phyloP scores from a whole-genome alignment of 2,888 invertebrate genomes.

The Ptychoptera contaminata region DNA sequence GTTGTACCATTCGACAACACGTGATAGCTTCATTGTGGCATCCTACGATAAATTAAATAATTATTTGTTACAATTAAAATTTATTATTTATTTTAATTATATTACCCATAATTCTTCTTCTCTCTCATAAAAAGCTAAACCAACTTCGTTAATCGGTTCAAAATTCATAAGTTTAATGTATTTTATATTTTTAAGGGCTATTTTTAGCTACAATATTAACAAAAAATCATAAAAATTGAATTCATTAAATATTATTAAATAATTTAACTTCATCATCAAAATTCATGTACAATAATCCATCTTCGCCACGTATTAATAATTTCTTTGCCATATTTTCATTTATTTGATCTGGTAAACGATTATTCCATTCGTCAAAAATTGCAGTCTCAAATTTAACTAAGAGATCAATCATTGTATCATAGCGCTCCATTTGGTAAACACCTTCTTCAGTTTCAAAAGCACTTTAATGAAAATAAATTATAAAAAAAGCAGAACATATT shows the following conservation, averaged over 20 bases:
- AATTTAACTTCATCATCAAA: background rate
- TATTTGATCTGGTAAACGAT: background rate
- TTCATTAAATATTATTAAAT: too few species aligned
- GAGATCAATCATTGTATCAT: background rate
- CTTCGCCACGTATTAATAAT: background rate
- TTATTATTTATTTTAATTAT: background rate
- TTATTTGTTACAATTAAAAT: conserved; percentile 12
- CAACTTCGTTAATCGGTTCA: conserved; percentile 44
- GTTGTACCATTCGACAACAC: conserved; percentile 73
- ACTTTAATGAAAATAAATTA: background rate
- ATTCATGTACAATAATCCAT: background rate
- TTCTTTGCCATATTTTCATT: background rate
- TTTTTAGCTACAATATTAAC: conserved; percentile 21
- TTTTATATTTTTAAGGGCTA: conserved; percentile 65
- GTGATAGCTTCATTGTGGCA: conserved; percentile 37
- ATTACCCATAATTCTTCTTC: conserved; percentile 50
- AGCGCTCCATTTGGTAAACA: background rate
- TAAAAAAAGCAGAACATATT: conserved; percentile 5
- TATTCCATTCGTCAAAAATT: background rate
- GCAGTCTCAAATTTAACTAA: background rate
- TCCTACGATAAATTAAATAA: conserved; percentile 27
- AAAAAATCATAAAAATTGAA: too few species aligned
- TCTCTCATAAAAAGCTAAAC: conserved; percentile 45
- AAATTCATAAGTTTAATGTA: conserved; percentile 54
- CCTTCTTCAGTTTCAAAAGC: conserved; percentile 1